phyloP scores from a whole-genome alignment of 2,888 invertebrate genomes.

The Leptopilina myrica region DNA sequence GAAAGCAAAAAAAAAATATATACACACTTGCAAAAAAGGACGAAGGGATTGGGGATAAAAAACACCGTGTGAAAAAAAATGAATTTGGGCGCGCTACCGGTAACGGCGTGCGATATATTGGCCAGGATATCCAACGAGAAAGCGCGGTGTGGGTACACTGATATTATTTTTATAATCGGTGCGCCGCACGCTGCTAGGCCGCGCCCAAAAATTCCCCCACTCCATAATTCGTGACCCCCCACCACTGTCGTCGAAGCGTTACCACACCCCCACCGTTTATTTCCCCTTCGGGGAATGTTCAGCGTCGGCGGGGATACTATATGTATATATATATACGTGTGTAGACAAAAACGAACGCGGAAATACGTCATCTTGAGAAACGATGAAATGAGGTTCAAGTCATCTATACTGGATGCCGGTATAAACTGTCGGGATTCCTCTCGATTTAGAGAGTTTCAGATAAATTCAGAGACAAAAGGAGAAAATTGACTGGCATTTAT shows the following conservation, averaged over 20 bases:
- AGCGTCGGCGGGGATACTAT: slow-evolving; percentile 26
- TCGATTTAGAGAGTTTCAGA: too few species aligned
- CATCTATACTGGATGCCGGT: slow-evolving; percentile 41
- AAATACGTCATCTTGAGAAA: slow-evolving; percentile 29
- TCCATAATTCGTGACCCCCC: not conserved
- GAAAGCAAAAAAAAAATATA: not conserved
- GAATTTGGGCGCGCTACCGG: slow-evolving; percentile 32
- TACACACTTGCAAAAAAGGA: slow-evolving; percentile 32
- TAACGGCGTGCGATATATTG: slow-evolving; percentile 38
- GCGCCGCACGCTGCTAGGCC: slow-evolving; percentile 41
- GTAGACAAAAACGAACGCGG: not conserved
- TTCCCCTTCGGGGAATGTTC: not conserved
- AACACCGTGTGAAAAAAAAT: slow-evolving; percentile 22
- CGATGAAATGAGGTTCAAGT: not conserved
- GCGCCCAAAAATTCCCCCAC: slow-evolving; percentile 36
- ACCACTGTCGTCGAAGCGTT: not conserved
- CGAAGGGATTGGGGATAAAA: not conserved
- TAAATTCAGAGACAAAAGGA: too few species aligned
- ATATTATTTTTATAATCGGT: slow-evolving; percentile 45
- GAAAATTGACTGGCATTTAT: too few species aligned
- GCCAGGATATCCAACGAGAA: slow-evolving; percentile 38
- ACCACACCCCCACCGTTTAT: not conserved
- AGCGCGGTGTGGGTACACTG: slow-evolving; percentile 46
- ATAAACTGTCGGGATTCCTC: slow-evolving; percentile 19
- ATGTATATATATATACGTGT: too few species aligned